Percentiles rank a stretch among this genome's conserved stretches.
Evolutionary conservation across 1,140 invertebrate species (phyloP).

Genomic region (Drosophila fuyamai): DNA sequence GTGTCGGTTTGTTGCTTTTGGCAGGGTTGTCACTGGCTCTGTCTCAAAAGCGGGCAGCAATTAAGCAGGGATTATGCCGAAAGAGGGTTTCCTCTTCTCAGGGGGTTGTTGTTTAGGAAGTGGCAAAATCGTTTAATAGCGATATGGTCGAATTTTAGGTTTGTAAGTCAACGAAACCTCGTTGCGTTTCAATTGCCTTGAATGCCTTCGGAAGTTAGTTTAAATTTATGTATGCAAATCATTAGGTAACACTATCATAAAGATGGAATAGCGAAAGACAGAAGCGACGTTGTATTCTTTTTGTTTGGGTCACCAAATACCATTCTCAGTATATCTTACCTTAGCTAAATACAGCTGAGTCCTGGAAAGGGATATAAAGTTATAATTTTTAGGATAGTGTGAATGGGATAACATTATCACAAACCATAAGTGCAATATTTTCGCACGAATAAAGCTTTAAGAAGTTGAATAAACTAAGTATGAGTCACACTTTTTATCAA

Average conservation of each 20-base stretch:
- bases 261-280: not conserved
- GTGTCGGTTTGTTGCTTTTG: slow-evolving; percentile 31
- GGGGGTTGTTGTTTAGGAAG: slow-evolving; percentile 26
- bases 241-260: not conserved
- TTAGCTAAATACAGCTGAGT: too few relatives aligned
- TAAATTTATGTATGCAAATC: not conserved
- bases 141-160: slow-evolving; percentile 27
- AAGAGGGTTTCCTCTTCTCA: slow-evolving; percentile 22
- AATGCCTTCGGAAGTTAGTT: not conserved
- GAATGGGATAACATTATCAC: not conserved
- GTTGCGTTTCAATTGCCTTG: not conserved
- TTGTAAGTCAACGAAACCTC: slow-evolving; percentile 12
- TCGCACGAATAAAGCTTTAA: not conserved
- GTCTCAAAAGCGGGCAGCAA: slow-evolving; percentile 51
- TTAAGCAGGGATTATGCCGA: slow-evolving; percentile 57
- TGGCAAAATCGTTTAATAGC: slow-evolving; percentile 38
- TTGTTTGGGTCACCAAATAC: too few relatives aligned
- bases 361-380: too few relatives aligned
- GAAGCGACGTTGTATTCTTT: not conserved
- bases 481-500: not conserved
- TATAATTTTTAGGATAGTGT: too few relatives aligned
- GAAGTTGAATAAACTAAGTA: not conserved
- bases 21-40: slow-evolving; percentile 40
- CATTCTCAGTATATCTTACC: too few relatives aligned
- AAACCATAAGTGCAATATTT: not conserved